These are phyloP conservation scores for Caenorhabditis angaria DNA, from an alignment of 2,888 invertebrate species.

Conservation along the genomic window DNA sequence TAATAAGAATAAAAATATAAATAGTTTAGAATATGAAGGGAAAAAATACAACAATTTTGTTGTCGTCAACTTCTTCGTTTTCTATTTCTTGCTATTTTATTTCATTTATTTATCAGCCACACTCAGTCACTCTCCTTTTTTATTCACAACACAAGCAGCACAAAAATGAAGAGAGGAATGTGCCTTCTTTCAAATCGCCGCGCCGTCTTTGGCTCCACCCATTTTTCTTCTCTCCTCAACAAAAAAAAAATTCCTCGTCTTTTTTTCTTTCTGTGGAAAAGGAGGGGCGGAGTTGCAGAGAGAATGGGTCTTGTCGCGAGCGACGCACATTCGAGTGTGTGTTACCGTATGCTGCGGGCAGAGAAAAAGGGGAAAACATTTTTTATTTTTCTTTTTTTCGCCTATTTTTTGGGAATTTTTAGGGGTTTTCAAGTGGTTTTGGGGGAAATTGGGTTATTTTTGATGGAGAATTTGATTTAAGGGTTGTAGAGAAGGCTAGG, in stretches of 20 bases:
- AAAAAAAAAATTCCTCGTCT: no score
- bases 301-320: constrained; percentile 30
- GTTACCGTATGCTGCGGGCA: constrained; percentile 17
- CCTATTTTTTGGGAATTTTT: constrained; percentile 13
- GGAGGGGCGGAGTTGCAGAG: constrained; percentile 7
- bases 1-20: no score
- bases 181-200: constrained; percentile 19
- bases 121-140: constrained; percentile 8
- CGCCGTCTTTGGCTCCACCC: constrained; percentile 18
- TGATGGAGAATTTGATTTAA: no score
- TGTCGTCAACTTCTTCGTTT: neutral
- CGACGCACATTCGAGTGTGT: constrained; percentile 22
- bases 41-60: neutral
- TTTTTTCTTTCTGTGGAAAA: no score
- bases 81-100: neutral
- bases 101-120: neutral
- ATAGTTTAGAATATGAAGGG: neutral
- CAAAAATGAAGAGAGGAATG: constrained; percentile 10
- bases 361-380: neutral
- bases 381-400: constrained; percentile 12
- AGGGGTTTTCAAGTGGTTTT: constrained; percentile 6
- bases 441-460: no score
- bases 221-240: constrained; percentile 19
- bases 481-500: neutral
- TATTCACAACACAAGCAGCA: constrained; percentile 6